Evolutionary conservation across 2,797 vertebrate species (phyloP).

Genomic region (Pteronotus mesoamericanus): DNA sequence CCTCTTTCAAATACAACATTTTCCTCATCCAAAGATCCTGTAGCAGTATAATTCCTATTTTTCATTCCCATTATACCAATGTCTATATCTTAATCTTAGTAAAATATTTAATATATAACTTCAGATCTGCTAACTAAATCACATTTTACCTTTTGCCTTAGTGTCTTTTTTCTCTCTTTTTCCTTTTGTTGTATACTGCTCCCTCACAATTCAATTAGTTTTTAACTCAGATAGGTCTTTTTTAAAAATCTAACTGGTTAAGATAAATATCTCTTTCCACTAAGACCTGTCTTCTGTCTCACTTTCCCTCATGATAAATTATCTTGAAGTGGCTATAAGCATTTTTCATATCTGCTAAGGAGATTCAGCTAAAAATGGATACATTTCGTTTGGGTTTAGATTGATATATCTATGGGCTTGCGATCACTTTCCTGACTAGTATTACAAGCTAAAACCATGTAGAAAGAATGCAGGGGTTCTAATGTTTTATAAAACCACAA

Average conservation of each 20-base stretch:
- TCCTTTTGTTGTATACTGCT: not conserved
- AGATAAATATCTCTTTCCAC: not conserved
- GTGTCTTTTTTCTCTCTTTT: not conserved
- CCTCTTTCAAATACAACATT: not conserved
- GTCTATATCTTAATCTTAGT: not conserved
- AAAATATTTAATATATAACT: not conserved
- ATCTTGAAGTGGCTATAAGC: rapidly evolving
- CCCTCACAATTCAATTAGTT: not conserved
- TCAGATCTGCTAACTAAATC: not conserved
- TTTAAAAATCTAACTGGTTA: not conserved
- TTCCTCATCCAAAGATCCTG: not conserved
- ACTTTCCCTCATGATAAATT: not conserved
- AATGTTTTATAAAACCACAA: not conserved
- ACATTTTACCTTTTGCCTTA: not conserved
- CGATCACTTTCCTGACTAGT: not conserved
- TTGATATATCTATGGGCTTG: not conserved
- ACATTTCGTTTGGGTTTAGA: not conserved
- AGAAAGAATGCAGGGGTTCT: not conserved
- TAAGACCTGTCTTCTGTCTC: not conserved
- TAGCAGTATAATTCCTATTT: not conserved
- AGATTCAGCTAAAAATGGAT: not conserved
- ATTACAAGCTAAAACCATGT: not conserved
- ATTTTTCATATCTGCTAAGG: not conserved
- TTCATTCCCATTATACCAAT: not conserved
- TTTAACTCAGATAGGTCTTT: not conserved